Evolutionary conservation across 2,113 vertebrate species (phyloP).

Genomic region (Gnathonemus longibarbis): DNA sequence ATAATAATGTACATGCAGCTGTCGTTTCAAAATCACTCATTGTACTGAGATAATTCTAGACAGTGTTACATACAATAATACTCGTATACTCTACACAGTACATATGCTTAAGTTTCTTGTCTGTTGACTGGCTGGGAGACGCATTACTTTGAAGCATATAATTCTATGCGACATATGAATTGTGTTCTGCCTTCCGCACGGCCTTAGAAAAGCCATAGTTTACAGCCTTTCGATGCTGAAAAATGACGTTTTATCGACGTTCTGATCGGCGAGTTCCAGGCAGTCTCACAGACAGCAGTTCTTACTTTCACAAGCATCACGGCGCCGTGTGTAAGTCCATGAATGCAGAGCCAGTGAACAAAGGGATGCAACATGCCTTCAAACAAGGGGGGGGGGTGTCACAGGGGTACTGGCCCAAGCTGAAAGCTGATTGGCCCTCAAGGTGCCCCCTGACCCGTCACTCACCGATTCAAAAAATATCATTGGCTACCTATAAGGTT

Average conservation of each 20-base stretch:
- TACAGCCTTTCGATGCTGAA: background rate
- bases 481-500: background rate
- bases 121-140: background rate
- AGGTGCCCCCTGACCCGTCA: background rate
- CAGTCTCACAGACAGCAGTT: background rate
- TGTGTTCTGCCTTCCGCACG: background rate
- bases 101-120: background rate
- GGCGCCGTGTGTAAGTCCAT: background rate
- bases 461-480: background rate
- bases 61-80: background rate
- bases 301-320: background rate
- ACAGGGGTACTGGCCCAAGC: background rate
- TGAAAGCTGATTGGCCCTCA: background rate
- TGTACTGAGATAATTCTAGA: background rate
- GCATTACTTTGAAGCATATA: background rate
- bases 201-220: background rate
- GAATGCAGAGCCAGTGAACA: background rate
- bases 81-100: background rate
- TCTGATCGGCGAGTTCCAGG: background rate
- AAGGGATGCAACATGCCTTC: background rate
- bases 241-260: background rate
- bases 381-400: background rate
- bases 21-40: background rate
- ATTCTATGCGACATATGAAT: background rate
- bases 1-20: background rate